A percentile compares a stretch with the other conserved stretches of the same genome.
Evolutionary conservation across 2,113 vertebrate species (phyloP).

Genomic region (Jacana jacana): DNA sequence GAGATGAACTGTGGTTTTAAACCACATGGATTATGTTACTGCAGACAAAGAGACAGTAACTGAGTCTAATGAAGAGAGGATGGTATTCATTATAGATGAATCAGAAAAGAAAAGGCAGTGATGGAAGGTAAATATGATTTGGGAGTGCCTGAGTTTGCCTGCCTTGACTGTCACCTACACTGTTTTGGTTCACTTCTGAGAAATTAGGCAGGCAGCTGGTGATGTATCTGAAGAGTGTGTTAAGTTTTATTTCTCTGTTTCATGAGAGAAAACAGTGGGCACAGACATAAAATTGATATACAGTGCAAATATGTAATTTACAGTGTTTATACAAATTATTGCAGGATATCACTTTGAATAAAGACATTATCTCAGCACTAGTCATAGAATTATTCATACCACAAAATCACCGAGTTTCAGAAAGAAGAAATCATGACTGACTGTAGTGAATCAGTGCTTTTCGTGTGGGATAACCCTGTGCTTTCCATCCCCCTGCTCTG

Average conservation of each 20-base stretch:
- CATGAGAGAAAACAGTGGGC: background rate
- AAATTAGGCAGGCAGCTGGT: background rate
- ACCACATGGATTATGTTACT: background rate
- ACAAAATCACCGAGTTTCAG: background rate
- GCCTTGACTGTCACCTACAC: background rate
- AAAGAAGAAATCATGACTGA: background rate
- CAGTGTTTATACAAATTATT: conserved; percentile 5
- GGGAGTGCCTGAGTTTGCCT: background rate
- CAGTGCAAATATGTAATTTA: conserved; percentile 5
- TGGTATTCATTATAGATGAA: conserved; percentile 35
- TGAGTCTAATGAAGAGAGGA: conserved; percentile 1
- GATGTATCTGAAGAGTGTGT: background rate
- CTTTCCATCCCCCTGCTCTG: background rate
- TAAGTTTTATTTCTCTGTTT: background rate
- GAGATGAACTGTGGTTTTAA: background rate
- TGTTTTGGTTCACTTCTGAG: background rate
- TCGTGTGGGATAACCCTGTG: background rate
- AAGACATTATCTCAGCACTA: background rate
- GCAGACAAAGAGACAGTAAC: conserved; percentile 3
- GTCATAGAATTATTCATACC: background rate
- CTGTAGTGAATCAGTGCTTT: background rate
- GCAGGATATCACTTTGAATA: background rate
- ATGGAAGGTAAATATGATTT: conserved; percentile 15
- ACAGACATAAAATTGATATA: background rate
- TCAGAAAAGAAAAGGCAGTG: background rate